Evolutionary conservation across 2,797 vertebrate species (phyloP).

Genomic region (Lacerta agilis): DNA sequence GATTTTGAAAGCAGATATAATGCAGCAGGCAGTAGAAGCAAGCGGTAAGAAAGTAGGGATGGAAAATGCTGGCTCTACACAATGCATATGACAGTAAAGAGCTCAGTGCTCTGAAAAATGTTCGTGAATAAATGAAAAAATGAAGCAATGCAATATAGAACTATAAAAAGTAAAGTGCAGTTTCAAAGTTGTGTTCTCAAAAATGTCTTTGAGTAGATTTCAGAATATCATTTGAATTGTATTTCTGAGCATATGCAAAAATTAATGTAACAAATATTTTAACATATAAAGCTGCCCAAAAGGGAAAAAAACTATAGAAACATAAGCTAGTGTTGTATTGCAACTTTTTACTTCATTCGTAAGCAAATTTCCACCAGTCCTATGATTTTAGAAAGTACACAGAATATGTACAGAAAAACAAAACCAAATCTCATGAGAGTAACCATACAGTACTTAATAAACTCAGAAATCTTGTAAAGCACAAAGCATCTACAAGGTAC

Average conservation of each 20-base stretch:
- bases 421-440: conserved; percentile 64
- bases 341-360: conserved; percentile 74
- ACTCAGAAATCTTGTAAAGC: conserved; percentile 71
- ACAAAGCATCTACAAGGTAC: conserved; percentile 55
- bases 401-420: conserved; percentile 72
- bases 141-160: not conserved
- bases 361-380: conserved; percentile 67
- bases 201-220: not conserved
- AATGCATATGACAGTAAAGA: conserved; percentile 48
- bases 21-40: conserved; percentile 32
- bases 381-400: conserved; percentile 74
- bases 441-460: conserved; percentile 61
- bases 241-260: not conserved
- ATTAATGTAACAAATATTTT: not conserved
- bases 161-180: not conserved
- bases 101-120: not conserved
- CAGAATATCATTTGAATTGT: not conserved
- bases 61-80: conserved; percentile 12
- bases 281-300: conserved; percentile 14
- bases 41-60: conserved; percentile 8
- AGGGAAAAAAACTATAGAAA: conserved; percentile 64
- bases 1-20: conserved; percentile 1
- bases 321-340: conserved; percentile 54
- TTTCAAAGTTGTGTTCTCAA: not conserved
- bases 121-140: not conserved